Percentiles rank a stretch among this genome's conserved stretches.
Conservation (phyloP, 2,797 vertebrate species). For the Galagoides demidoff region DNA sequence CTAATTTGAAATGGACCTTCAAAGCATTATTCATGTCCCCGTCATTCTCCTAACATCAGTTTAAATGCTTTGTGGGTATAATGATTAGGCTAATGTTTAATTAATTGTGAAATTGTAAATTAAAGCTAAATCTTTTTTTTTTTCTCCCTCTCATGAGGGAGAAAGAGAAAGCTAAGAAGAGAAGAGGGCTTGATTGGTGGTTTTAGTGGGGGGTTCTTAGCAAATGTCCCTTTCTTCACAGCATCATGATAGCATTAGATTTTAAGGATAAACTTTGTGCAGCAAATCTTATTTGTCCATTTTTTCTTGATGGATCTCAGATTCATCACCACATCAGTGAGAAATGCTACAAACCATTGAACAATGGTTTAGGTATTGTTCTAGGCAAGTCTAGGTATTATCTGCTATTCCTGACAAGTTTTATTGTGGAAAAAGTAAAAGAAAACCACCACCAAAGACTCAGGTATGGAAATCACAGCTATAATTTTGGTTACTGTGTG, state of each 20-base stretch:
- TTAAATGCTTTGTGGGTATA: slow-evolving; percentile 89
- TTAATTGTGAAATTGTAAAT: slow-evolving; percentile 91
- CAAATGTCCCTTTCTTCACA: slow-evolving; percentile 61
- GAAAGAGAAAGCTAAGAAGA: slow-evolving; percentile 36
- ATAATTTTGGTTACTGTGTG: not conserved
- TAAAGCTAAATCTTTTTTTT: slow-evolving; percentile 87
- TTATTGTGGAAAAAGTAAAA: not conserved
- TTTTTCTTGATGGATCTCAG: slow-evolving; percentile 56
- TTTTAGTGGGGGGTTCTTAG: slow-evolving; percentile 58
- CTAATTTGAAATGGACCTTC: slow-evolving; percentile 90
- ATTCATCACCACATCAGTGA: slow-evolving; percentile 54
- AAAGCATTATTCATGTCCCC: slow-evolving; percentile 88
- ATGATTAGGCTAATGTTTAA: slow-evolving; percentile 90
- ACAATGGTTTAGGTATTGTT: too few relatives aligned
- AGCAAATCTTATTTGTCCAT: slow-evolving; percentile 62
- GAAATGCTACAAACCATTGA: not conserved
- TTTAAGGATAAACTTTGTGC: slow-evolving; percentile 51
- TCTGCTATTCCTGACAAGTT: slow-evolving; percentile 43
- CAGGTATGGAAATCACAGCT: not conserved
- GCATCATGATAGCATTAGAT: not conserved
- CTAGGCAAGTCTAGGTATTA: not conserved
- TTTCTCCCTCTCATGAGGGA: too few relatives aligned
- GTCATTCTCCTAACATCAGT: slow-evolving; percentile 87
- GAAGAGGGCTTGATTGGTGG: slow-evolving; percentile 60
- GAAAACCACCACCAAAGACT: not conserved